Evolutionary conservation across 2,797 vertebrate species (phyloP).

Genomic region (Malacoraja senta): DNA sequence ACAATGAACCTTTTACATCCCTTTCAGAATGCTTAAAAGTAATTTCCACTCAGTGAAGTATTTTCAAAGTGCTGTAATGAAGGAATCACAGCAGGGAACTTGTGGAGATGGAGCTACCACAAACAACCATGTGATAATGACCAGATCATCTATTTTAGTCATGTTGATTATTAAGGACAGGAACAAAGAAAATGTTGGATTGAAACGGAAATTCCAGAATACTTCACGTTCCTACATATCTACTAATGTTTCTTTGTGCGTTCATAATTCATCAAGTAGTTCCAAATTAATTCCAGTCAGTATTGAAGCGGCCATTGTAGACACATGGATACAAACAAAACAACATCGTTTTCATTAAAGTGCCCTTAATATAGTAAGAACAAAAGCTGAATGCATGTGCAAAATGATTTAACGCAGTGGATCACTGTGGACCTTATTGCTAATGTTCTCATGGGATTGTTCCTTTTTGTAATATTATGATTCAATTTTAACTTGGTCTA

Average conservation of each 20-base stretch:
- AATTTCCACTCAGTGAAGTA: too few species aligned
- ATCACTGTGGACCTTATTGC: background rate
- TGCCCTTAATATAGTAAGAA: background rate
- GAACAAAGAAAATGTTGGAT: background rate
- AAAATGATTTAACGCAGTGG: background rate
- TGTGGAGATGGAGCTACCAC: too few species aligned
- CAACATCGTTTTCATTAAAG: background rate
- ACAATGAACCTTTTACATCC: too few species aligned
- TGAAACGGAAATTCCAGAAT: background rate
- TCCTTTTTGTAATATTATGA: background rate
- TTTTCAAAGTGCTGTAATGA: too few species aligned
- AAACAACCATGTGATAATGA: too few species aligned
- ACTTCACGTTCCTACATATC: background rate
- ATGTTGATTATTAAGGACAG: too few species aligned
- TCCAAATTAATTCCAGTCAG: background rate
- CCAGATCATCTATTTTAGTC: too few species aligned
- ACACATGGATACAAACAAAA: background rate
- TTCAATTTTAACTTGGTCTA: background rate
- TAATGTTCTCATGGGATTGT: background rate
- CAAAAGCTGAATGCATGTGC: background rate
- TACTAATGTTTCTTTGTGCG: background rate
- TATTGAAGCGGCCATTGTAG: background rate
- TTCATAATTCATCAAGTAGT: background rate
- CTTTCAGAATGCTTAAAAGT: too few species aligned
- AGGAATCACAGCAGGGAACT: too few species aligned